Percentiles rank a stretch among this genome's conserved stretches.
Conservation (phyloP, 35 echinoderm and acorn worm genomes). For the Strongylocentrotus purpuratus region DNA sequence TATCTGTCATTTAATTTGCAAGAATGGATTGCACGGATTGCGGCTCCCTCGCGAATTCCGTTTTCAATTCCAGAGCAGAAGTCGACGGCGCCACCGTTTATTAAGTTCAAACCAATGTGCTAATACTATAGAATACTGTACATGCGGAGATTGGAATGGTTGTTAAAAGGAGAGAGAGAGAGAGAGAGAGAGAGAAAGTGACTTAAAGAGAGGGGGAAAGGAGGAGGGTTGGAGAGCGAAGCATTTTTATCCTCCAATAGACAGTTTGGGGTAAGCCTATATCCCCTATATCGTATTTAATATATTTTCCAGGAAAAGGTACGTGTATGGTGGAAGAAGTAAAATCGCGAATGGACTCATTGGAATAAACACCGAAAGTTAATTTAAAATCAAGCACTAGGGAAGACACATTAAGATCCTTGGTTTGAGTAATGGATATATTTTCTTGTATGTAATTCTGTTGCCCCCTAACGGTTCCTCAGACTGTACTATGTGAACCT, state of each 20-base stretch:
- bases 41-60: not conserved
- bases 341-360: too few species aligned
- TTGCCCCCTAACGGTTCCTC: not conserved
- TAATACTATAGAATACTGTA: not conserved
- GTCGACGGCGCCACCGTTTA: not conserved
- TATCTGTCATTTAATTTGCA: constrained; percentile 41
- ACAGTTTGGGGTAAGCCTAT: too few species aligned
- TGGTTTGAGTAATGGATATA: not conserved
- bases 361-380: too few species aligned
- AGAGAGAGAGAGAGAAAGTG: not conserved
- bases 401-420: too few species aligned
- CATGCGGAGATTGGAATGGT: not conserved
- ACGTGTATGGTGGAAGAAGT: too few species aligned
- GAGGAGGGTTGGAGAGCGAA: too few species aligned
- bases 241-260: too few species aligned
- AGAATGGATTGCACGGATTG: not conserved
- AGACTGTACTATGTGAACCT: not conserved
- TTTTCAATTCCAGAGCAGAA: not conserved
- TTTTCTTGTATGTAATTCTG: too few species aligned
- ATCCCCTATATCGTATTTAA: too few species aligned
- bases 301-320: too few species aligned
- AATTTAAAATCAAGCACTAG: too few species aligned
- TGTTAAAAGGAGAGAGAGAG: not conserved
- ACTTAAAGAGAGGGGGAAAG: too few species aligned
- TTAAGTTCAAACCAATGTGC: constrained; percentile 23